Evolutionary conservation across 2,888 invertebrate genomes (phyloP).

Genomic region (Sarcophaga carnaria): DNA sequence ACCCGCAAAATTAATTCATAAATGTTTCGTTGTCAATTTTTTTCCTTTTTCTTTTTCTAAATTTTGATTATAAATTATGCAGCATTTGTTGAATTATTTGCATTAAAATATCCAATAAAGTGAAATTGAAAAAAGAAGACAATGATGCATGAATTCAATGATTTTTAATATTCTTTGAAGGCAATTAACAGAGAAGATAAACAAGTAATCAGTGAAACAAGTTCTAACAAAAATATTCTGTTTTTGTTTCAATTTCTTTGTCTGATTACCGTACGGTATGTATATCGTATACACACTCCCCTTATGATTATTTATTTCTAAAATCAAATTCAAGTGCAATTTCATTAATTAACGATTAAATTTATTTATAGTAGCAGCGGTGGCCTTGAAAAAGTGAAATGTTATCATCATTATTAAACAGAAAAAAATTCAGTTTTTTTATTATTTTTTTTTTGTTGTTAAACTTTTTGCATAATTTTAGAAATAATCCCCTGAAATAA

Average conservation of each 20-base stretch:
- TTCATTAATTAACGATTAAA: slow-evolving; percentile 50
- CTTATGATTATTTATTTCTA: neutral
- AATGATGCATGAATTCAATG: slow-evolving; percentile 26
- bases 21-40: too few relatives aligned
- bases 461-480: slow-evolving; percentile 29
- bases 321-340: slow-evolving; percentile 38
- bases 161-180: slow-evolving; percentile 21
- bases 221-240: neutral
- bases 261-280: neutral
- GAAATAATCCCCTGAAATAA: neutral
- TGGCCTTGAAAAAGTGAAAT: slow-evolving; percentile 52
- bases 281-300: too few relatives aligned
- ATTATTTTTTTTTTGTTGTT: neutral
- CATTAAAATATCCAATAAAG: too few relatives aligned
- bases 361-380: slow-evolving; percentile 5
- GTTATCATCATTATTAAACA: slow-evolving; percentile 13
- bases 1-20: too few relatives aligned
- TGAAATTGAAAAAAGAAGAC: too few relatives aligned
- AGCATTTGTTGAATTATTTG: too few relatives aligned
- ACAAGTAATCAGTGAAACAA: slow-evolving; percentile 34
- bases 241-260: slow-evolving; percentile 11
- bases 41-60: too few relatives aligned
- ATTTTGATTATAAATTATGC: too few relatives aligned
- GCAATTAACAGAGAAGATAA: slow-evolving; percentile 11
- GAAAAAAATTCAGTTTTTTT: neutral